Evolutionary conservation across 2,113 vertebrate genomes (phyloP), one percentile per base, ranked within the genome.

Genomic region (Panthera tigris): DNA sequence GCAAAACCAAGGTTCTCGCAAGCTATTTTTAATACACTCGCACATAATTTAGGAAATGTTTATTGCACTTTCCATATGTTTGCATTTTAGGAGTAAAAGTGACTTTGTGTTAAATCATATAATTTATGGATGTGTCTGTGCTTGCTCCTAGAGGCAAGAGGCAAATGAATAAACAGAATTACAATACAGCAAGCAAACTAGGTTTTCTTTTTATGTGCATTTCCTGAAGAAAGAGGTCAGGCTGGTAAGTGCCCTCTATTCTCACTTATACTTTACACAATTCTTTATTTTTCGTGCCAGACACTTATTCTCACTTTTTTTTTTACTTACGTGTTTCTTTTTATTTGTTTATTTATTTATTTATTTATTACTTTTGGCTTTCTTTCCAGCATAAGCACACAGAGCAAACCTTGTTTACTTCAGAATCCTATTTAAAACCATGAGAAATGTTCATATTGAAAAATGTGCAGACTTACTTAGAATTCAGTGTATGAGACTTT

Each of bases 21-120:
- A 41, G 16, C 23, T 80, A 55, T 80, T 66, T 95, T 39, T 66
- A 23, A 88, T 79, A 39, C n/a, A 84, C 65, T 90, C 57, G 71
- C 84, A 93, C 29, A n/a, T 78, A 96, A 76, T 68, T 95, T 89
- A 90, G 39, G 81, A 92, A 84, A 84, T 81, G 48, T 92, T 95
- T 89, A 96, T 65, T 89, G 52, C n/a, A 27, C 31, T 88, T 87
- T 74, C 80, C 0, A 50, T 94, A 48, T 61, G 80, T 91, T 98
- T 97, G 23, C 3, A 33, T 97, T 96, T 95, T 92, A 81, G 48
- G 19, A 96, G 48, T 66, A 6, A 89, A 95, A 91, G 48, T 39
- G 80, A 55, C 11, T 83, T 91, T 84, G 52, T 79, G 57, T 85
- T 55, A 79, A 57, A 96, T 97, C 94, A 33, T 21, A 65, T 7